Conservation (phyloP, 2,113 vertebrate genomes). For the Mugil cephalus region DNA sequence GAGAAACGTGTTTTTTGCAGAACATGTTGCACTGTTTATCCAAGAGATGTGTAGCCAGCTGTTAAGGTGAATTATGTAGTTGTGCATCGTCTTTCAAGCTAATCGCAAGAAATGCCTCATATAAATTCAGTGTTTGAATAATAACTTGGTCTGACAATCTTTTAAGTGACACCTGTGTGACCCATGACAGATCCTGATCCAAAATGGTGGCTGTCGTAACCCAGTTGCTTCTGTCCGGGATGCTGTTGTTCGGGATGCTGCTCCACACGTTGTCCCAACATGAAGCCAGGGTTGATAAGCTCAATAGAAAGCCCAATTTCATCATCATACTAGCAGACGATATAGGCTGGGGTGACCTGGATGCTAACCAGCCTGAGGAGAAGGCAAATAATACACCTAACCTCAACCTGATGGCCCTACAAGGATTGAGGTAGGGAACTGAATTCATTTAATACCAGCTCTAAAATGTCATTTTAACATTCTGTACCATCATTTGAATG, state of each 20-base stretch:
- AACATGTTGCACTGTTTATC: too few relatives aligned
- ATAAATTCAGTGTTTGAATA: too few relatives aligned
- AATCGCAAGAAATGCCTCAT: too few relatives aligned
- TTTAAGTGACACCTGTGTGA: not conserved
- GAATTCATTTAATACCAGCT: not conserved
- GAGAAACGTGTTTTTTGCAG: too few relatives aligned
- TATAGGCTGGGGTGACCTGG: conserved; percentile 96
- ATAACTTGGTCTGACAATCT: not conserved
- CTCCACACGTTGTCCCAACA: conserved; percentile 57
- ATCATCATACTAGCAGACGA: conserved; percentile 95
- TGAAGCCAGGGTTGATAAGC: not conserved
- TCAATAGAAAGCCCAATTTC: conserved; percentile 86
- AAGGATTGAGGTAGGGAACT: conserved; percentile 88
- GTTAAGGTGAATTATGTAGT: too few relatives aligned
- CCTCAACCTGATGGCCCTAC: conserved; percentile 87
- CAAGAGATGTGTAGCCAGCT: too few relatives aligned
- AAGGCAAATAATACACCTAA: conserved; percentile 84
- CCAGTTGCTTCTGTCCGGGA: conserved; percentile 56
- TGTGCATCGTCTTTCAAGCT: too few relatives aligned
- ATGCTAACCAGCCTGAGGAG: conserved; percentile 84
- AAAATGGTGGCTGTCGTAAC: conserved; percentile 77
- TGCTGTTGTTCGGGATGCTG: conserved; percentile 74
- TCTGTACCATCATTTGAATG: too few relatives aligned
- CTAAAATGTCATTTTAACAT: not conserved
- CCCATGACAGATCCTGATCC: conserved; percentile 39